Percentiles rank a stretch among this genome's conserved stretches.
phyloP scores from a whole-genome alignment of 2,888 invertebrate genomes.

The Drosophila mimica region DNA sequence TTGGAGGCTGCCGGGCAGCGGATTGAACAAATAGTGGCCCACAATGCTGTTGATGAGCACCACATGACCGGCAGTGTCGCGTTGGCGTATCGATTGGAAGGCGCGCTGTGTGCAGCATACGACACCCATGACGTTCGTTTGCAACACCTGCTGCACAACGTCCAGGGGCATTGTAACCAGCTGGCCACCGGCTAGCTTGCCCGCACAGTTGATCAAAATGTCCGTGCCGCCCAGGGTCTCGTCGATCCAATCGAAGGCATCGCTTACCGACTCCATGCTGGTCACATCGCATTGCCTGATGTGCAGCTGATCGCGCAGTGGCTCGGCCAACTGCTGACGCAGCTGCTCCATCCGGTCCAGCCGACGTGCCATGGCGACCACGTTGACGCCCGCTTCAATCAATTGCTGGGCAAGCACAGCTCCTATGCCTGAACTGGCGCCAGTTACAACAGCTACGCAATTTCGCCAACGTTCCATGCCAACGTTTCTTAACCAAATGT shows the following conservation, averaged over 20 bases:
- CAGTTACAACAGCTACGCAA: conserved; percentile 87
- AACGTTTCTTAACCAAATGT: conserved; percentile 28
- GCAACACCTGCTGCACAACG: conserved; percentile 80
- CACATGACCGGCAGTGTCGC: conserved; percentile 84
- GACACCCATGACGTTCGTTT: conserved; percentile 85
- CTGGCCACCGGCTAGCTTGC: conserved; percentile 75
- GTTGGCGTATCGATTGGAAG: conserved; percentile 84
- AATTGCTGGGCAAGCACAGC: conserved; percentile 85
- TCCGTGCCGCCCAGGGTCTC: conserved; percentile 86
- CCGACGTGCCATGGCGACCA: conserved; percentile 86
- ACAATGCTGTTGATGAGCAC: conserved; percentile 85
- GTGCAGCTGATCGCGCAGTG: conserved; percentile 48
- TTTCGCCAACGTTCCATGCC: conserved; percentile 87
- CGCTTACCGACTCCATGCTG: conserved; percentile 86
- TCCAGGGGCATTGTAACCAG: conserved; percentile 61
- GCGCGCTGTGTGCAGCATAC: conserved; percentile 85
- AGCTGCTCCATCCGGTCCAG: conserved; percentile 78
- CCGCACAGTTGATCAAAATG: conserved; percentile 87
- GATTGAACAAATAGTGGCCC: conserved; percentile 78
- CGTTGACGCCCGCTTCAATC: conserved; percentile 86
- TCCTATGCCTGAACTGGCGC: conserved; percentile 88
- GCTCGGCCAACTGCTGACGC: conserved; percentile 41
- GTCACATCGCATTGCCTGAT: conserved; percentile 84
- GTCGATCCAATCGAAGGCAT: conserved; percentile 86
- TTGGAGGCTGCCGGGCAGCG: conserved; percentile 69